Evolutionary conservation across 2,797 vertebrate species (phyloP).

Genomic region (Syngnathus acus): DNA sequence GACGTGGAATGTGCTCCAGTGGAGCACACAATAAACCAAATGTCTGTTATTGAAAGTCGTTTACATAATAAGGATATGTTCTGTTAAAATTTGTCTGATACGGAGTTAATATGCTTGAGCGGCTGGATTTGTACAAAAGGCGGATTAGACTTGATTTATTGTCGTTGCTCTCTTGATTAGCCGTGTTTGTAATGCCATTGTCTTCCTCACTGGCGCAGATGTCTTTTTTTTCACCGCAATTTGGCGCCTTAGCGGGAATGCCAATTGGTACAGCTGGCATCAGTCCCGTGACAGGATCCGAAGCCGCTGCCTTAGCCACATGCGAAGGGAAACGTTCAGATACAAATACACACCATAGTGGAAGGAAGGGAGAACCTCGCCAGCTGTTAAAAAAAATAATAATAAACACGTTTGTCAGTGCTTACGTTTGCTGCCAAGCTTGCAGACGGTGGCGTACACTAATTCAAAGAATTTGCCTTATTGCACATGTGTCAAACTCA

Average conservation of each 20-base stretch:
- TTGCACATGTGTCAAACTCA: too few relatives aligned
- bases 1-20: neutral
- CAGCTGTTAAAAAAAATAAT: neutral
- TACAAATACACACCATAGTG: constrained; percentile 5
- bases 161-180: neutral
- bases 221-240: neutral
- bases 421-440: neutral
- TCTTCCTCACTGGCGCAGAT: constrained; percentile 3
- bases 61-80: neutral
- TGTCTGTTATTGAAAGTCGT: neutral
- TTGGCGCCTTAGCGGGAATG: neutral
- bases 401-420: constrained; percentile 5
- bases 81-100: neutral
- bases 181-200: neutral
- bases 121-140: neutral
- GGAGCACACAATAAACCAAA: neutral
- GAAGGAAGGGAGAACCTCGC: constrained; percentile 5
- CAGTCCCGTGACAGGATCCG: constrained; percentile 21
- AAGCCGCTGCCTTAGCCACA: constrained; percentile 24
- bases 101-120: neutral
- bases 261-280: constrained; percentile 29
- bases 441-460: constrained; percentile 15
- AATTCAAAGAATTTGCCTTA: constrained; percentile 12
- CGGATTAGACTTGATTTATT: constrained; percentile 1
- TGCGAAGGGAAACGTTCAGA: neutral